A percentile compares a stretch with the other conserved stretches of the same genome.
These are phyloP conservation scores for Pterocles gutturalis DNA, from an alignment of 2,113 vertebrate genomes.

Conservation along the genomic window DNA sequence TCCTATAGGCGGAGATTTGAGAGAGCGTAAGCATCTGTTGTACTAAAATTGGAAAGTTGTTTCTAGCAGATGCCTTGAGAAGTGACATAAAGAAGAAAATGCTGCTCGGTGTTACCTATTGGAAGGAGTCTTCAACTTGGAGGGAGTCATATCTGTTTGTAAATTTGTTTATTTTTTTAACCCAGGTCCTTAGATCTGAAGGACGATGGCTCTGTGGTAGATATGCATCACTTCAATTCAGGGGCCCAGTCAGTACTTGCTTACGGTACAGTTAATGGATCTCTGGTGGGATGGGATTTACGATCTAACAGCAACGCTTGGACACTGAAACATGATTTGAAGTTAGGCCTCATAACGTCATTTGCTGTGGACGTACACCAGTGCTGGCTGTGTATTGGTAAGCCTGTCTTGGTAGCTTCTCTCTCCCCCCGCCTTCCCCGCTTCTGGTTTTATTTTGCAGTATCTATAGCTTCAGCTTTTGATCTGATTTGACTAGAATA, in stretches of 20 bases:
- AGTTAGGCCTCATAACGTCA: slow-evolving; percentile 95
- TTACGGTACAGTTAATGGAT: slow-evolving; percentile 94
- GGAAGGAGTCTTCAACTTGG: background rate
- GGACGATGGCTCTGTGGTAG: slow-evolving; percentile 95
- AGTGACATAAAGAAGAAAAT: background rate
- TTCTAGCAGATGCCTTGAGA: background rate
- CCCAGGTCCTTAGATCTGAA: slow-evolving; percentile 88
- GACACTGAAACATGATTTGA: slow-evolving; percentile 92
- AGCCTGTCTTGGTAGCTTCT: background rate
- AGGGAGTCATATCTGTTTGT: background rate
- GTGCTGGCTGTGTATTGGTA: slow-evolving; percentile 98
- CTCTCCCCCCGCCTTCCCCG: background rate
- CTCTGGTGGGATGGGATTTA: slow-evolving; percentile 96
- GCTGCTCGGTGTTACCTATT: background rate
- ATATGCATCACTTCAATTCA: slow-evolving; percentile 95
- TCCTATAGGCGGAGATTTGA: background rate
- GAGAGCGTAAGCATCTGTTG: background rate
- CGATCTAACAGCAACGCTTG: slow-evolving; percentile 90
- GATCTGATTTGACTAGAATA: background rate
- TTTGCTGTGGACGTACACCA: slow-evolving; percentile 97
- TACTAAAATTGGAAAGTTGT: background rate
- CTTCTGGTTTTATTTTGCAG: background rate
- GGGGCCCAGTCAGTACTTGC: slow-evolving; percentile 94
- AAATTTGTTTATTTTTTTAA: background rate
- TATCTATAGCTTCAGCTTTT: background rate